A percentile compares a stretch with the other conserved stretches of the same genome.
phyloP scores from a whole-genome alignment of 2,113 vertebrate genomes.

The Indicator maculatus region DNA sequence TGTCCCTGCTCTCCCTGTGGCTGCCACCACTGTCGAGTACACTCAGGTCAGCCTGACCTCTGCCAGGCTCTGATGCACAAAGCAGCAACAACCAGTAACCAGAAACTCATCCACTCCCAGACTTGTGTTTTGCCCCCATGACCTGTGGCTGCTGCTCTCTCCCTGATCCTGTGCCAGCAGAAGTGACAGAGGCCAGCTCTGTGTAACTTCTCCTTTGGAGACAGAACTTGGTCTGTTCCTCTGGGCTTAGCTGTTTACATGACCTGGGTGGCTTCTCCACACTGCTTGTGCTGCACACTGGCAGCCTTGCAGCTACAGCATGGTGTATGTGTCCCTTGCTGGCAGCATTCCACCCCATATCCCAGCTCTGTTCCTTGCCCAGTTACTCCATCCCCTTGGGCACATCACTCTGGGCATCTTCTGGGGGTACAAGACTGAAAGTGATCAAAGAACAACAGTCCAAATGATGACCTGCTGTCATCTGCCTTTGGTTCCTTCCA shows the following conservation, averaged over 20 bases:
- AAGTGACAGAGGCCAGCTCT: not conserved
- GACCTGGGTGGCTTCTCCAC: not conserved
- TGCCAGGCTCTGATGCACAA: not conserved
- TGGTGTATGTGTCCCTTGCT: accelerated
- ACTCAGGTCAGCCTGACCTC: not conserved
- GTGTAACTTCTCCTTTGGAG: not conserved
- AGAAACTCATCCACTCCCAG: not conserved
- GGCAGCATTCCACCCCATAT: accelerated
- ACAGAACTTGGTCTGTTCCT: not conserved
- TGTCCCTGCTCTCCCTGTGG: accelerated
- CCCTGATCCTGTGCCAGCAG: not conserved
- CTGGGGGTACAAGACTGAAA: not conserved
- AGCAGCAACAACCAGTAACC: not conserved
- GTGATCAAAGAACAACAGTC: not conserved
- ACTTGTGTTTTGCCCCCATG: accelerated
- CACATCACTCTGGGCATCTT: not conserved
- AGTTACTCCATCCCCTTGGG: accelerated
- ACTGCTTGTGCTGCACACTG: not conserved
- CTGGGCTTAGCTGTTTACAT: not conserved
- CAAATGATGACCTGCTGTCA: accelerated
- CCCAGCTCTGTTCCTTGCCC: not conserved
- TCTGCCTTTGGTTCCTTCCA: not conserved
- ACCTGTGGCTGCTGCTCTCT: not conserved
- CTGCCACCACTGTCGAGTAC: not conserved
- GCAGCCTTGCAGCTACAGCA: not conserved